Base-by-base conservation (phyloP, 2,113 vertebrate species). In the Hippocampus zosterae region DNA sequence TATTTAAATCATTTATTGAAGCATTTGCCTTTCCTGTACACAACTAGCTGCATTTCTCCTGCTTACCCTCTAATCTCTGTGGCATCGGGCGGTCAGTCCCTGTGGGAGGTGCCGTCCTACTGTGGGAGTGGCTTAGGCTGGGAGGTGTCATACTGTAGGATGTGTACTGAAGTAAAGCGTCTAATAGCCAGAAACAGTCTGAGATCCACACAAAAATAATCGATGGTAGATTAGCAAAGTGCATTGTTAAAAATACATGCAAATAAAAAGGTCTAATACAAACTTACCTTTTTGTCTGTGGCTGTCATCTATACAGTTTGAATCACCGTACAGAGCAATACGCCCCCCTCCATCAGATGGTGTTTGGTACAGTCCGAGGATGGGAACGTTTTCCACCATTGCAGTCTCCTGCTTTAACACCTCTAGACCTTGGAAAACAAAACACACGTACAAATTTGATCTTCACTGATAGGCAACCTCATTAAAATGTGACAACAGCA, bases 151-250 rank as follows among this genome's bases (percentile, higher is more conserved):
- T 94, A 3, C 95, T 95, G 0, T 98, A 98, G 0, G 97, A 95
- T 0, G 97, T 98, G 82, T 95, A 99, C 86, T 99, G 97, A 56
- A 99, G 93, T 55, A 99, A 93, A 0, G 96, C 92, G 16, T 99
- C 97, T 67, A 99, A 92, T 9, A 99, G 90, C 97, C 97, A 99
- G 69, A 99, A 99, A 83, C 96, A 98, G 64, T 98, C 96, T 98
- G 76, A 62, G 11, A 48, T 6, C 42, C 11, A 42, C 42, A 13
- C 15, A 56, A 29, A 41, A n/a, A 52, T 15, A 27, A 9, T 33
- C 13, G 10, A 52, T 2, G 23, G 2, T 10, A 5, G 5, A 40
- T 52, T 19, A 33, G 25, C 9, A 25, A 25, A 10, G 3, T 12
- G 8, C 2, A 53, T 42, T 25, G 13, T 3, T 46, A 1, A 8